A percentile compares a stretch with the other conserved stretches of the same genome.
These are phyloP conservation scores for Mus caroli DNA, from an alignment of 2,797 vertebrate genomes.

Conservation along the genomic window DNA sequence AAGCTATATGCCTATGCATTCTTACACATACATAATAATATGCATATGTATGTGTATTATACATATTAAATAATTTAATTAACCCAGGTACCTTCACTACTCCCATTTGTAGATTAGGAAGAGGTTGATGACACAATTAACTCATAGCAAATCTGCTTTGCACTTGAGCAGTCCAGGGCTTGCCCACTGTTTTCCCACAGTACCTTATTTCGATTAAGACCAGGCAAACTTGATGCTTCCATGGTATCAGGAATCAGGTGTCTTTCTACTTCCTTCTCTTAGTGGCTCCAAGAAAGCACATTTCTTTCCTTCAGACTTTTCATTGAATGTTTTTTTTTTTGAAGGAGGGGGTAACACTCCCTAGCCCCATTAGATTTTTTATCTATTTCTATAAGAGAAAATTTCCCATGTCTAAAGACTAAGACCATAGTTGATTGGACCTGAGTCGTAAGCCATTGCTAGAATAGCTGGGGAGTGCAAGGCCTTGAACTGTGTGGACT, in stretches of 20 bases:
- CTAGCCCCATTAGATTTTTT: background rate
- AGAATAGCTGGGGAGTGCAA: background rate
- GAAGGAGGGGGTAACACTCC: background rate
- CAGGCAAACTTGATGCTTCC: background rate
- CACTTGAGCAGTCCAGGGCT: background rate
- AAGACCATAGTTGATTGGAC: background rate
- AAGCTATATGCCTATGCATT: background rate
- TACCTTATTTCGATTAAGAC: background rate
- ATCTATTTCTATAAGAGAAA: constrained; percentile 2
- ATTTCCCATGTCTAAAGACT: background rate
- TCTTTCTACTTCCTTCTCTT: background rate
- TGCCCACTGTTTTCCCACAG: background rate
- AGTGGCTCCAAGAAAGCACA: background rate
- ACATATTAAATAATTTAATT: background rate
- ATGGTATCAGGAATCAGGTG: background rate
- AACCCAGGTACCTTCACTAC: background rate
- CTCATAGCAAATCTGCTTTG: background rate
- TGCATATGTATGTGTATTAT: background rate
- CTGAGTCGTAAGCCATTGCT: background rate
- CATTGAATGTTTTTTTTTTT: background rate
- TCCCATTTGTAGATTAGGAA: background rate
- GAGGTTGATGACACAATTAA: background rate
- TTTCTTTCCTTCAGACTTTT: background rate
- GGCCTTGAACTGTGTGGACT: background rate
- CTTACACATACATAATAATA: background rate